Percentiles rank a stretch among this genome's conserved stretches.
Conservation (phyloP, 2,888 invertebrate species). For the Andrena haemorrhoa region DNA sequence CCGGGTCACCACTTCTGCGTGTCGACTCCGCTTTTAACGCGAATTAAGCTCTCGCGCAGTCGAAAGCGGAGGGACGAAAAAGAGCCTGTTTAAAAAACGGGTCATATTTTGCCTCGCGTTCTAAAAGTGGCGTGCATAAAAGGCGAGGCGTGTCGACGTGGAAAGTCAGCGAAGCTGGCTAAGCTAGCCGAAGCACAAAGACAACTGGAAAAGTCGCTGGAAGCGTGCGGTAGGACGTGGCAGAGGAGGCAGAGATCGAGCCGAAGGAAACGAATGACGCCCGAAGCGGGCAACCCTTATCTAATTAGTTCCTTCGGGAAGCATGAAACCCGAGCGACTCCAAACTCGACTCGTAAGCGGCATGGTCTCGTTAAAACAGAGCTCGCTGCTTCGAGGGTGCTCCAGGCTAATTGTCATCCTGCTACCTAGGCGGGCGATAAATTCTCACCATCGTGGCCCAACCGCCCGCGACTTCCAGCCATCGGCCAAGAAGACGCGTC, state of each 20-base stretch:
- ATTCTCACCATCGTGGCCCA: constrained; percentile 51
- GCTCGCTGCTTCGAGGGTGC: constrained; percentile 57
- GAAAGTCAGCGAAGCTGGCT: too few species aligned
- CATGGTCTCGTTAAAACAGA: constrained; percentile 63
- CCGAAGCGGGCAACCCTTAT: constrained; percentile 63
- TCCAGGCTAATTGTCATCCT: constrained; percentile 69
- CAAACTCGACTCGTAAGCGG: constrained; percentile 66
- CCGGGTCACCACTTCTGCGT: constrained; percentile 36
- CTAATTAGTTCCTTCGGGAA: constrained; percentile 70
- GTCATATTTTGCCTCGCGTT: constrained; percentile 33
- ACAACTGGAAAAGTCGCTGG: neutral
- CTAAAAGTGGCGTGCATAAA: constrained; percentile 9
- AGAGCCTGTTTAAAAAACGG: constrained; percentile 24
- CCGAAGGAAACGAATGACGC: constrained; percentile 57
- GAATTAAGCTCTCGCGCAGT: constrained; percentile 41
- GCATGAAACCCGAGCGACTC: constrained; percentile 66
- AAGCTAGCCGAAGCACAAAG: neutral
- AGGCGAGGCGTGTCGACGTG: neutral
- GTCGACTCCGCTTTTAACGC: constrained; percentile 21
- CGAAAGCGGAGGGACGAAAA: constrained; percentile 22
- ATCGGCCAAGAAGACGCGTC: constrained; percentile 57
- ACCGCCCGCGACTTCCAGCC: constrained; percentile 47
- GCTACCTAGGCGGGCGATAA: constrained; percentile 57
- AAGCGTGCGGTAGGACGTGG: neutral
- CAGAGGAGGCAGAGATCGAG: constrained; percentile 10